These are phyloP conservation scores for Menura novaehollandiae DNA, from an alignment of 2,113 vertebrate genomes.

Conservation along the genomic window DNA sequence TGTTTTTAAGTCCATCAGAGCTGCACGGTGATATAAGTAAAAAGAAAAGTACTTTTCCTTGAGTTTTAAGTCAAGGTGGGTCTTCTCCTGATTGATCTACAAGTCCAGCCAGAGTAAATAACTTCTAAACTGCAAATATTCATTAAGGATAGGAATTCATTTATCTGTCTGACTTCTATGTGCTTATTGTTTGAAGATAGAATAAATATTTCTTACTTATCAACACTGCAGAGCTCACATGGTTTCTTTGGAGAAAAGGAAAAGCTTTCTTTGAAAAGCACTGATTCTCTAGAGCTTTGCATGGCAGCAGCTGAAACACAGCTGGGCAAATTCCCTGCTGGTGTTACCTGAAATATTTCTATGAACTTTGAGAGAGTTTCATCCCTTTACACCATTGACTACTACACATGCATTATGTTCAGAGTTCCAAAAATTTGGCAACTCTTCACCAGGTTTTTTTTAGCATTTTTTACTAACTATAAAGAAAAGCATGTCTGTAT, in stretches of 20 bases:
- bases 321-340: not conserved
- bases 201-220: not conserved
- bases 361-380: not conserved
- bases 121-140: not conserved
- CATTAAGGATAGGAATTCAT: not conserved
- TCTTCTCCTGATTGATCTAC: not conserved
- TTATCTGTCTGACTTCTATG: not conserved
- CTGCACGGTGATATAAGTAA: not conserved
- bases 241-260: not conserved
- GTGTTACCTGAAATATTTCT: not conserved
- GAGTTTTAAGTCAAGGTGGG: not conserved
- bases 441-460: not conserved
- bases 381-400: not conserved
- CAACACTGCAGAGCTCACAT: not conserved
- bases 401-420: not conserved
- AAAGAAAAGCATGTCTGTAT: not conserved
- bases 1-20: not conserved
- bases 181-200: not conserved
- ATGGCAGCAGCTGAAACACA: not conserved
- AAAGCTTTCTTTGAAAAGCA: not conserved
- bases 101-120: not conserved
- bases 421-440: not conserved
- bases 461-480: not conserved
- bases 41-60: not conserved
- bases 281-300: not conserved